phyloP scores from a whole-genome alignment of 1,140 invertebrate species.

The Goniozus legneri region DNA sequence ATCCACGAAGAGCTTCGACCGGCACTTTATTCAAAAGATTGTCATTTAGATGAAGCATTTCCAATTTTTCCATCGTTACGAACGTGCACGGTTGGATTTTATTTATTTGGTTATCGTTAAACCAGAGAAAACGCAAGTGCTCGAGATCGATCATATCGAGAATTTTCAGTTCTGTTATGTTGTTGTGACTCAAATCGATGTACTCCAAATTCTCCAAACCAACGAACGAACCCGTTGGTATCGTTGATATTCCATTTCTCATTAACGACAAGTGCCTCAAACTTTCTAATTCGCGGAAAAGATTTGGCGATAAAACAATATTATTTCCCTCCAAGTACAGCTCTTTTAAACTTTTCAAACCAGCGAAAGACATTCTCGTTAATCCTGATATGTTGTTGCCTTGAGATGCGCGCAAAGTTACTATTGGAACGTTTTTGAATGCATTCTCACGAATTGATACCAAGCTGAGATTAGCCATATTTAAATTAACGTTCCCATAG shows the following conservation, averaged over 20 bases:
- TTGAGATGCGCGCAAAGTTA: slow-evolving; percentile 3
- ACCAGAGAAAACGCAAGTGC: slow-evolving; percentile 16
- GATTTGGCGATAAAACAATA: slow-evolving; percentile 7
- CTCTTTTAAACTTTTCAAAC: slow-evolving; percentile 9
- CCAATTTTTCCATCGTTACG: slow-evolving; percentile 3
- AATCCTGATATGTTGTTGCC: slow-evolving; percentile 21
- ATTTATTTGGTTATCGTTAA: slow-evolving; percentile 20
- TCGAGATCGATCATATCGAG: no score
- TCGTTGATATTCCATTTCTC: slow-evolving; percentile 15
- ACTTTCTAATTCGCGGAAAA: slow-evolving; percentile 18
- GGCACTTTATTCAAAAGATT: slow-evolving; percentile 11
- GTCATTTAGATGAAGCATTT: slow-evolving; percentile 11
- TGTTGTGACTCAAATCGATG: slow-evolving; percentile 19
- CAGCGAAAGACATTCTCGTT: slow-evolving; percentile 14
- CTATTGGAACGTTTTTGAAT: slow-evolving; percentile 18
- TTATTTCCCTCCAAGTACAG: slow-evolving; percentile 18
- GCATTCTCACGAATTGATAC: slow-evolving; percentile 11
- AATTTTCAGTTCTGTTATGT: slow-evolving; percentile 11
- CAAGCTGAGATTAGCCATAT: slow-evolving; percentile 15
- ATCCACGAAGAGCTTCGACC: slow-evolving; percentile 3
- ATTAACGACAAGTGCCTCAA: slow-evolving; percentile 10
- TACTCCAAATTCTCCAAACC: slow-evolving; percentile 12
- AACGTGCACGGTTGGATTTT: slow-evolving; percentile 10
- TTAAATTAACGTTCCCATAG: no score
- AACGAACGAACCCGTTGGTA: slow-evolving; percentile 20